These are phyloP conservation scores for Forbesichthys agassizii DNA, from an alignment of 2,113 vertebrate species.

Conservation along the genomic window DNA sequence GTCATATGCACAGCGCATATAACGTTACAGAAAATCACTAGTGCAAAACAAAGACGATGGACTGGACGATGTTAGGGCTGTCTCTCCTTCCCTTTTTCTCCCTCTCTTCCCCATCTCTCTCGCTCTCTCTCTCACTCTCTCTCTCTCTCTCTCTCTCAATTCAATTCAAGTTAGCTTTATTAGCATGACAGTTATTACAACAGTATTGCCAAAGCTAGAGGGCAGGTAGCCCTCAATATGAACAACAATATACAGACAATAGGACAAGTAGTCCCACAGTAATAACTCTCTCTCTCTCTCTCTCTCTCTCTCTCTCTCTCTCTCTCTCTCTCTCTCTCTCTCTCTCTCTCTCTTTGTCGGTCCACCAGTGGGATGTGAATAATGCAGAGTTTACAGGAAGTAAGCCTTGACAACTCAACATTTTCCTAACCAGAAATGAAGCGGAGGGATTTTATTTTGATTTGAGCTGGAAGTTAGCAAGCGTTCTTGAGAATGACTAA, in stretches of 20 bases:
- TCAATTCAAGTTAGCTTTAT: too few species aligned
- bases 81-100: slow-evolving; percentile 40
- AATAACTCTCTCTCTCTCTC: slow-evolving; percentile 22
- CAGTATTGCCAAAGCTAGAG: too few species aligned
- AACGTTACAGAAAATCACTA: slow-evolving; percentile 22
- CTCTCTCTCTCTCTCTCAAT: slow-evolving; percentile 10
- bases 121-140: slow-evolving; percentile 39
- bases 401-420: slow-evolving; percentile 52
- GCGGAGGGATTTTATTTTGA: slow-evolving; percentile 23
- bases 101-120: slow-evolving; percentile 23
- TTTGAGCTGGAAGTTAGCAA: too few species aligned
- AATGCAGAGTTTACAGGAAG: slow-evolving; percentile 74
- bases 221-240: too few species aligned
- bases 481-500: too few species aligned
- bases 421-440: slow-evolving; percentile 64
- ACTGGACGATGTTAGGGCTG: slow-evolving; percentile 29
- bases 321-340: slow-evolving; percentile 34
- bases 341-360: slow-evolving; percentile 43
- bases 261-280: too few species aligned
- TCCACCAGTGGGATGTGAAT: slow-evolving; percentile 59
- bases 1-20: slow-evolving; percentile 22
- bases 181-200: too few species aligned
- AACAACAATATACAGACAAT: too few species aligned
- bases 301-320: slow-evolving; percentile 30
- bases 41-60: neutral